Base-by-base conservation (phyloP, 2,888 invertebrate genomes). In the Parnassius mnemosyne region DNA sequence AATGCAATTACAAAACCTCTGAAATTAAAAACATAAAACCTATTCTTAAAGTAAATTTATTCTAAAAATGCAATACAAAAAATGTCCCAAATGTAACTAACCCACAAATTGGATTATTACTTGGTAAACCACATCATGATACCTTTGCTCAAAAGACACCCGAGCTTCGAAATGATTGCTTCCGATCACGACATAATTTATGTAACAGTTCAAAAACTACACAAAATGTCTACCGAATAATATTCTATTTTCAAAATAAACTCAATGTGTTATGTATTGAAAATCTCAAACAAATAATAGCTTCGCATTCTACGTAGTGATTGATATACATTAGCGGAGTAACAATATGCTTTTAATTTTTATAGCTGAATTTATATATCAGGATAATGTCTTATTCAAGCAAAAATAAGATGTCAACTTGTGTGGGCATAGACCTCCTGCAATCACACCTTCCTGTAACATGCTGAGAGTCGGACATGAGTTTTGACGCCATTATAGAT, bases 401-500 rank as follows among this genome's bases (percentile, higher is more conserved):
- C 69, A 69, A 76, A 84, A 90, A 76, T 87, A 72, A 90, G 90
- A 85, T 73, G 75, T 90, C 89, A 87, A 63, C 71, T 76, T 73
- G 89, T 90, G 87, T 90, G 86, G 90, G 89, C 83, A 75, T 61
- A 65, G 76, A 76, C 85, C 84, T 83, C 83, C 83, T 80, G 76
- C 81, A 69, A 80, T 73, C 76, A 61, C 69, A 86, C 83, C 89
- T 90, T 90, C 89, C 89, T 90, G 88, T 87, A 73, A 80, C 91
- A 88, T 82, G 87, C 86, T 77, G 90, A 68, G 89, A 72, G 70
- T 78, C 82, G 85, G 87, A 91, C 90, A 91, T 80, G 79, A 72
- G 83, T 87, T 89, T 89, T 91, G 89, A 89, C 89, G 84, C 89
- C 81, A 84, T 88, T 84, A 80, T 65, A 84, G 89, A 89, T 89